These are phyloP conservation scores for Lonchura striata DNA, from an alignment of 2,113 vertebrate genomes.

Conservation along the genomic window DNA sequence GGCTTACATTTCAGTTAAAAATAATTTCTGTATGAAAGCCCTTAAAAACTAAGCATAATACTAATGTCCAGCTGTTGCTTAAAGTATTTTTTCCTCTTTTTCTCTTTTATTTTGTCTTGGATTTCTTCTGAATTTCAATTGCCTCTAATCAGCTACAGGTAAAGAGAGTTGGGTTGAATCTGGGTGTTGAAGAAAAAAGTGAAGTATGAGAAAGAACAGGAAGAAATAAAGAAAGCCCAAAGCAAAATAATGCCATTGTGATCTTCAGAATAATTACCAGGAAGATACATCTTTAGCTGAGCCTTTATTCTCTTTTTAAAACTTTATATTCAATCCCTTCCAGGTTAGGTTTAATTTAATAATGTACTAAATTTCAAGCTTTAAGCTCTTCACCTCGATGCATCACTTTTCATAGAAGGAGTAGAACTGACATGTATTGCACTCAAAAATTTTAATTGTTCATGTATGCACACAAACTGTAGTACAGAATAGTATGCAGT, in stretches of 20 bases:
- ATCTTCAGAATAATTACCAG: neutral
- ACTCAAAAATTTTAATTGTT: neutral
- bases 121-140: neutral
- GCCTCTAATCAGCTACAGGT: slow-evolving; percentile 17
- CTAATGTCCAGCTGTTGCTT: slow-evolving; percentile 61
- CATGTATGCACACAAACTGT: neutral
- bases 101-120: neutral
- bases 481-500: neutral
- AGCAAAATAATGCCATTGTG: neutral
- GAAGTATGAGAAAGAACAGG: neutral
- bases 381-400: neutral
- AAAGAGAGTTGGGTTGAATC: neutral
- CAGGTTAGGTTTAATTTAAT: neutral
- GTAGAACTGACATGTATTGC: neutral
- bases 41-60: slow-evolving; percentile 35
- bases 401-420: neutral
- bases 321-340: neutral
- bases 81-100: slow-evolving; percentile 14
- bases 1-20: slow-evolving; percentile 48
- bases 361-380: neutral
- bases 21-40: slow-evolving; percentile 10
- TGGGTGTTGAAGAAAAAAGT: neutral
- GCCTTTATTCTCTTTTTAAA: neutral
- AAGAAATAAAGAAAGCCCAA: neutral
- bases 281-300: neutral